Conservation (phyloP, 1,140 invertebrate species). For the Calosoma granatense region DNA sequence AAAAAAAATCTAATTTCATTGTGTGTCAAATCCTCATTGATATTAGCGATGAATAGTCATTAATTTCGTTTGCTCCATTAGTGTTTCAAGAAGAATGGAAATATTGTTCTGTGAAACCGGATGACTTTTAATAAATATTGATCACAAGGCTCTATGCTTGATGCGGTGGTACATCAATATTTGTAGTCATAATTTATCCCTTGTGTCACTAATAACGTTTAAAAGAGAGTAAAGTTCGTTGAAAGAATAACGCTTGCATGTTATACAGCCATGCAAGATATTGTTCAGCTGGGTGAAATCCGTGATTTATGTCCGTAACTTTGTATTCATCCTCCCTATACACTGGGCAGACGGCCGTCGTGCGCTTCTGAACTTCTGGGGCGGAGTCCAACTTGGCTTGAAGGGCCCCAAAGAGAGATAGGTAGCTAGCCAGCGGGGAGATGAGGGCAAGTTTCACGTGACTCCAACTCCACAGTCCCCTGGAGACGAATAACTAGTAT, state of each 20-base stretch:
- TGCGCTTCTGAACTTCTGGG: no score
- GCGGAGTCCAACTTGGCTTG: no score
- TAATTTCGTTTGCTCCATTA: no score
- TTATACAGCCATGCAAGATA: neutral
- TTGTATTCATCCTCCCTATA: neutral
- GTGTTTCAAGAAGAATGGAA: no score
- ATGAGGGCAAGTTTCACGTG: neutral
- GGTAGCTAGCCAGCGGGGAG: neutral
- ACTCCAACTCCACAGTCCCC: neutral
- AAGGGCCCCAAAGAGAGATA: neutral
- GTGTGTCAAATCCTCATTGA: no score
- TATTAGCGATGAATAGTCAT: no score
- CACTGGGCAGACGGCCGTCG: neutral
- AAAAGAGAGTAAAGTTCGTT: neutral
- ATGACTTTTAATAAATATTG: no score
- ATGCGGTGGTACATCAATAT: no score
- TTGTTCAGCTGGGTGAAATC: constrained; percentile 3
- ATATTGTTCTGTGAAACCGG: no score
- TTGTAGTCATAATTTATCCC: neutral
- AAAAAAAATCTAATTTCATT: no score
- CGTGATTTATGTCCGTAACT: constrained; percentile 2
- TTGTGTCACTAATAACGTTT: constrained; percentile 5
- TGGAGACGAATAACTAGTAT: constrained; percentile 4
- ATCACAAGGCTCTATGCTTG: no score
- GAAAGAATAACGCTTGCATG: neutral